Evolutionary conservation across 2,888 invertebrate genomes (phyloP).

Genomic region (Linhomoeus sp.): DNA sequence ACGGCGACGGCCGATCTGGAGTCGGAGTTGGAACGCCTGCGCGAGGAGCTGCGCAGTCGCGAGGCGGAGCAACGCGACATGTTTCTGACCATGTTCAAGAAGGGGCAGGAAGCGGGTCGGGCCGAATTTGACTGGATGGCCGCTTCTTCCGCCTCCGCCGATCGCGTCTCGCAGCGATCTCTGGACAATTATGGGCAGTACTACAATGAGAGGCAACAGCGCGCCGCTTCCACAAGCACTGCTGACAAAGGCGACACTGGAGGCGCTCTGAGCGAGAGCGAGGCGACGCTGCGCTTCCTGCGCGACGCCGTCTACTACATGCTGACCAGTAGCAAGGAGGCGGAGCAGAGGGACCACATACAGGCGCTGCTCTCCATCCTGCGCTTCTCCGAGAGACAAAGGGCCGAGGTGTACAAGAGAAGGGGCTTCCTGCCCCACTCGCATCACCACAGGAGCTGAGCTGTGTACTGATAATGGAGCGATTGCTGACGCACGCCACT

Average conservation of each 20-base stretch:
- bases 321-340: conserved; percentile 48
- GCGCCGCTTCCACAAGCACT: neutral
- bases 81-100: conserved; percentile 26
- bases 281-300: conserved; percentile 69
- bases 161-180: neutral
- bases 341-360: conserved; percentile 63
- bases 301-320: conserved; percentile 83
- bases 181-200: too few relatives aligned
- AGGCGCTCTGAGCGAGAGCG: conserved; percentile 44
- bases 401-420: too few relatives aligned
- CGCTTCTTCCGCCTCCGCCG: neutral
- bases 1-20: too few relatives aligned
- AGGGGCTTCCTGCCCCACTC: too few relatives aligned
- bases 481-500: too few relatives aligned
- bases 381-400: conserved; percentile 21
- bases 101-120: conserved; percentile 24
- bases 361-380: conserved; percentile 75
- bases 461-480: too few relatives aligned
- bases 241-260: neutral
- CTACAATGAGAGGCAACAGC: neutral
- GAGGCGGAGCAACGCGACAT: conserved; percentile 23
- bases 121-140: conserved; percentile 10
- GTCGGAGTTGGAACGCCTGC: too few relatives aligned
- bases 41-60: conserved; percentile 14
- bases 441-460: too few relatives aligned